Conservation (phyloP, 2,797 vertebrate genomes). For the Galagoides demidoff region DNA sequence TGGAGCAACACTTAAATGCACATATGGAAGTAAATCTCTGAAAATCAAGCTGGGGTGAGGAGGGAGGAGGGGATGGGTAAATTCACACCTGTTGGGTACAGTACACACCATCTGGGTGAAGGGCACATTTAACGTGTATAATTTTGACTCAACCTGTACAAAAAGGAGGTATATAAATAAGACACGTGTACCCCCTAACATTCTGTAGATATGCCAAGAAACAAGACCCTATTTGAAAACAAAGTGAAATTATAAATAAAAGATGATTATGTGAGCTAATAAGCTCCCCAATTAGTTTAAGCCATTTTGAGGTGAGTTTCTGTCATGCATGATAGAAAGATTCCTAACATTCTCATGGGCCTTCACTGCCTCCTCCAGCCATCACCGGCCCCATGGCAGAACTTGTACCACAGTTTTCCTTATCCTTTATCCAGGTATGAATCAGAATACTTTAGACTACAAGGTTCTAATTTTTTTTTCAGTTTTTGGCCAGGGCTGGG, state of each 20-base stretch:
- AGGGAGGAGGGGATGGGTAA: too few relatives aligned
- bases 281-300: background rate
- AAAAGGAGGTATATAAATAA: too few relatives aligned
- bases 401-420: background rate
- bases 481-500: too few relatives aligned
- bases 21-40: too few relatives aligned
- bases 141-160: too few relatives aligned
- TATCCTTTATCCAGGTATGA: background rate
- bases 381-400: background rate
- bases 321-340: background rate
- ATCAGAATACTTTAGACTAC: background rate
- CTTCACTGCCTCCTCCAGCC: background rate
- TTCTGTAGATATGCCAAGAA: background rate
- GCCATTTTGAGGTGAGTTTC: background rate
- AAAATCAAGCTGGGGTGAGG: too few relatives aligned
- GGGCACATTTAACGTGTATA: too few relatives aligned
- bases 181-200: too few relatives aligned
- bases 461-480: background rate
- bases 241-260: background rate
- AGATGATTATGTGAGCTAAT: background rate
- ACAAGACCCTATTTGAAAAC: background rate
- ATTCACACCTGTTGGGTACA: too few relatives aligned
- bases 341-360: background rate
- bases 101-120: too few relatives aligned
- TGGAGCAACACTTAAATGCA: too few relatives aligned